These are phyloP conservation scores for Glaucidium brasilianum DNA, from an alignment of 2,113 vertebrate genomes.

Conservation along the genomic window DNA sequence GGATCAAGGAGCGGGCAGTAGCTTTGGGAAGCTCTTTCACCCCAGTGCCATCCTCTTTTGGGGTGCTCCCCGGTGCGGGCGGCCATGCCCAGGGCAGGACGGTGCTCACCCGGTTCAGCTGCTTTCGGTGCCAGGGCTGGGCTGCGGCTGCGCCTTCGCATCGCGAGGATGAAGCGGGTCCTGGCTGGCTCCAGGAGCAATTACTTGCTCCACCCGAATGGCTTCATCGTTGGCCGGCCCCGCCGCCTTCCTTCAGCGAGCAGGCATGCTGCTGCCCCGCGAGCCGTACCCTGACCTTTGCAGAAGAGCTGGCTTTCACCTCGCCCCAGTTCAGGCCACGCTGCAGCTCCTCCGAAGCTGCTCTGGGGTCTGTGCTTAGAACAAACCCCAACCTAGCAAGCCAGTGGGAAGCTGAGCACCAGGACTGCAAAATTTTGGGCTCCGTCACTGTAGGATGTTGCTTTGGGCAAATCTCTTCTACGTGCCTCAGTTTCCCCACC, in stretches of 20 bases:
- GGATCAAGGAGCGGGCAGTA: not conserved
- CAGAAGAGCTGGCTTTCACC: not conserved
- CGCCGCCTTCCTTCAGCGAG: not conserved
- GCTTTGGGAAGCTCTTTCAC: not conserved
- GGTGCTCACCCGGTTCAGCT: not conserved
- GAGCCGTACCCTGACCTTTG: not conserved
- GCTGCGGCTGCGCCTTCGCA: not conserved
- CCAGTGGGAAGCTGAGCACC: not conserved
- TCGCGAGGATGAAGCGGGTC: not conserved
- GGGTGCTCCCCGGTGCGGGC: not conserved
- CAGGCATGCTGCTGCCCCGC: not conserved
- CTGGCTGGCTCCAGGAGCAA: not conserved
- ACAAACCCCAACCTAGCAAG: not conserved
- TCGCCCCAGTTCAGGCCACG: not conserved
- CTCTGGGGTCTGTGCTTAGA: not conserved
- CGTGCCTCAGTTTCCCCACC: rapidly evolving
- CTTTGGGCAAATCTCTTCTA: not conserved
- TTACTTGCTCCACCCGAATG: not conserved
- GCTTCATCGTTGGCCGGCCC: not conserved
- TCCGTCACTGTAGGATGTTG: rapidly evolving
- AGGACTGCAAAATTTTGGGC: not conserved
- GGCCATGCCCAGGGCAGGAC: not conserved
- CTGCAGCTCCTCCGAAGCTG: not conserved
- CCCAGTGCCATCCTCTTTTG: not conserved
- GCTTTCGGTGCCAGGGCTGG: not conserved